phyloP scores from a whole-genome alignment of 2,797 vertebrate species.

The Anniella stebbinsi region DNA sequence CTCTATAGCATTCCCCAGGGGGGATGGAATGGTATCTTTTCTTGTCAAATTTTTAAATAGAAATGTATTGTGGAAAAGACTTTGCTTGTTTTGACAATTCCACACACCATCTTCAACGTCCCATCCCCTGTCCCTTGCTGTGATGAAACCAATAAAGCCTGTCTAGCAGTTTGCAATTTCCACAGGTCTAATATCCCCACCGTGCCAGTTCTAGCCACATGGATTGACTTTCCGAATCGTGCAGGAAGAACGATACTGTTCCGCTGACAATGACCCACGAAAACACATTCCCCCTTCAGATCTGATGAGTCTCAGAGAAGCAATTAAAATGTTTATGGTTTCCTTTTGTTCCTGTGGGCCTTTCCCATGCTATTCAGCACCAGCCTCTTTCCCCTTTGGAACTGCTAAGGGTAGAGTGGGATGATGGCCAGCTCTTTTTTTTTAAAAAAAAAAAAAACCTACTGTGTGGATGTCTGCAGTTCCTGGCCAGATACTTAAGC shows the following conservation, averaged over 20 bases:
- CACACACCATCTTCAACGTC: background rate
- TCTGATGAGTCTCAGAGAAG: conserved; percentile 32
- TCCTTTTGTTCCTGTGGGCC: conserved; percentile 12
- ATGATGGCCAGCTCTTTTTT: background rate
- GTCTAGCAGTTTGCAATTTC: fast-evolving
- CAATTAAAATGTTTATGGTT: conserved; percentile 27
- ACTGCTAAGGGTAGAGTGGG: background rate
- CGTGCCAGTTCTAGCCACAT: background rate
- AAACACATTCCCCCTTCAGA: conserved; percentile 43
- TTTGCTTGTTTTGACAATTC: background rate
- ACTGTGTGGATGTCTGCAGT: background rate
- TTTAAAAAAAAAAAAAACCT: conserved; percentile 5
- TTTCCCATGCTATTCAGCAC: background rate
- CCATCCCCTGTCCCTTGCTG: fast-evolving
- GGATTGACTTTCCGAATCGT: conserved; percentile 3
- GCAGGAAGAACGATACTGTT: background rate
- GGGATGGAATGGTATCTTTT: conserved; percentile 37
- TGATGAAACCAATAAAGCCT: background rate
- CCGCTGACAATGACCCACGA: conserved; percentile 18
- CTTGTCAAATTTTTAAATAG: conserved; percentile 17
- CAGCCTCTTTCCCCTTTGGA: background rate
- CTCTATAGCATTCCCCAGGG: conserved; percentile 50
- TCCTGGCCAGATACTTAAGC: too few species aligned
- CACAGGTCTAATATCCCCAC: background rate
- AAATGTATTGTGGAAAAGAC: conserved; percentile 21